These are phyloP conservation scores for Anarrhichthys ocellatus DNA, from an alignment of 2,113 vertebrate species.

Conservation along the genomic window DNA sequence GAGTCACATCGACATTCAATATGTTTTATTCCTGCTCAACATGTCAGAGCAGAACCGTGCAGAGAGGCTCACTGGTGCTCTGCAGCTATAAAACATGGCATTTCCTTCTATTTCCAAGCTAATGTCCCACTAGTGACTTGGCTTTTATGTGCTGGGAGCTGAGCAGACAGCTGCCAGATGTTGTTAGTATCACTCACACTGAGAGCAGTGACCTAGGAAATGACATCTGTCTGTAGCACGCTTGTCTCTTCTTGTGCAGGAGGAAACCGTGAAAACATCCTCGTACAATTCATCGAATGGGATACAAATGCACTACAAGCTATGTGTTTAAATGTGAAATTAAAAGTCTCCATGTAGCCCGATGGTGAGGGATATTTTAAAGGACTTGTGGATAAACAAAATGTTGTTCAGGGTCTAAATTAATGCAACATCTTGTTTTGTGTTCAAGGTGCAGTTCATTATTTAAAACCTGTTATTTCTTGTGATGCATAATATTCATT, in stretches of 20 bases:
- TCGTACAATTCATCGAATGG: not conserved
- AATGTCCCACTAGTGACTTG: not conserved
- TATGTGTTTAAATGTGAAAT: not conserved
- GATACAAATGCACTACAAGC: not conserved
- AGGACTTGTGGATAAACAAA: not conserved
- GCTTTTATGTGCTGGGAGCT: conserved; percentile 2
- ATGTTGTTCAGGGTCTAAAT: not conserved
- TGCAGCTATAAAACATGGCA: not conserved
- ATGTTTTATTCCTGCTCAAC: not conserved
- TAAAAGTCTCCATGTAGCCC: not conserved
- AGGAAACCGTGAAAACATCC: conserved; percentile 13
- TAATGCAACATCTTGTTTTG: not conserved
- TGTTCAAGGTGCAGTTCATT: not conserved
- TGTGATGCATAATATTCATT: not conserved
- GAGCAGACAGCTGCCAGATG: conserved; percentile 46
- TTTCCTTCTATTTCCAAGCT: not conserved
- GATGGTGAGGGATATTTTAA: not conserved
- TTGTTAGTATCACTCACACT: conserved; percentile 44
- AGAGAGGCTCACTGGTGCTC: not conserved
- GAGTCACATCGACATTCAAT: not conserved
- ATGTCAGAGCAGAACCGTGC: not conserved
- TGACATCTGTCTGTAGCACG: conserved; percentile 15
- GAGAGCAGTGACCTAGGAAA: conserved; percentile 10
- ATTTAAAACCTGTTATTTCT: not conserved
- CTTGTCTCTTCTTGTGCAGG: not conserved